phyloP scores from a whole-genome alignment of 2,888 invertebrate species.

The Allolobophora icterica region DNA sequence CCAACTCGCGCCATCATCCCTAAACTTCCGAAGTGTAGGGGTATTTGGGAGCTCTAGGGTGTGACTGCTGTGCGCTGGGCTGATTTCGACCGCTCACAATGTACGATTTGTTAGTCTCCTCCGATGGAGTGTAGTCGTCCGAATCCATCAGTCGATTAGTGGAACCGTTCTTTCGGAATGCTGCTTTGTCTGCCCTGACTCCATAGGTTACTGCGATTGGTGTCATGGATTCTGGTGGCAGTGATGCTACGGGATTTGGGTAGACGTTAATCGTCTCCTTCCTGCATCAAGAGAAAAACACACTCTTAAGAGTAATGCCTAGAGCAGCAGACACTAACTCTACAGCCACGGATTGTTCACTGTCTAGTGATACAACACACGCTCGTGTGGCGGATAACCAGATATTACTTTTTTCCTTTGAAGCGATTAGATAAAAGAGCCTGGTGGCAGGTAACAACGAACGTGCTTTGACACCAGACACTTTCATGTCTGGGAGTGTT shows the following conservation, averaged over 20 bases:
- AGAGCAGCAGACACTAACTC: background rate
- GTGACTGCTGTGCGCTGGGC: background rate
- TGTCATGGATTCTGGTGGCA: background rate
- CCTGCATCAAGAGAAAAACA: conserved; percentile 3
- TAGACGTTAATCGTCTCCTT: no score
- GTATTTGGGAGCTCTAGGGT: background rate
- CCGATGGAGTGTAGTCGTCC: background rate
- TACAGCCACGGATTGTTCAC: background rate
- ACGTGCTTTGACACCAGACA: background rate
- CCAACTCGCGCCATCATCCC: background rate
- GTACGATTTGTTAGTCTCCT: background rate
- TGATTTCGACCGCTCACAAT: background rate
- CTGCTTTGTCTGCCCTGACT: no score
- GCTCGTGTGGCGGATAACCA: background rate
- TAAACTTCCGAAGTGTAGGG: background rate
- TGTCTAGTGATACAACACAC: background rate
- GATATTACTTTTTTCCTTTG: background rate
- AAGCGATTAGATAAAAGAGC: background rate
- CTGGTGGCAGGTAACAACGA: background rate
- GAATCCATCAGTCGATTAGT: background rate
- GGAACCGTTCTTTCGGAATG: background rate
- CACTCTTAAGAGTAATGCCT: conserved; percentile 1
- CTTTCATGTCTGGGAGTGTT: background rate
- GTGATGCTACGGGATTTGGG: background rate
- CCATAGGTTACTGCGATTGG: background rate